Conservation (phyloP, 2,888 invertebrate genomes). For the Standfussiana lucernea region DNA sequence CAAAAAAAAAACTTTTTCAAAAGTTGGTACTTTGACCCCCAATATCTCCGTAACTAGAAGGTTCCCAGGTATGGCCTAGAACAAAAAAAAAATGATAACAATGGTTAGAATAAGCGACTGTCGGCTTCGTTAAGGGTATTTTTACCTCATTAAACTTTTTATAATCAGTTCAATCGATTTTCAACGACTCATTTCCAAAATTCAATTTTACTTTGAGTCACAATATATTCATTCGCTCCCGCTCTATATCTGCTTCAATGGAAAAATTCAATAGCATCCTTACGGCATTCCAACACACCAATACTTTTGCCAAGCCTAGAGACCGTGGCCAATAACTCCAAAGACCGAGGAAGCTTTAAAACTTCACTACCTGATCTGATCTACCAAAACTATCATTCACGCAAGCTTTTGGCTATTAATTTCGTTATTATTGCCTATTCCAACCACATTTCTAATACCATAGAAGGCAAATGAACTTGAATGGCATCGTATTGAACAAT, state of each 20-base stretch:
- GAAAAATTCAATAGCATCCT: not conserved
- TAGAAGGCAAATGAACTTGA: slow-evolving; percentile 46
- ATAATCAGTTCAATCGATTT: not conserved
- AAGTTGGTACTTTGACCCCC: no score
- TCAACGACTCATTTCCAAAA: not conserved
- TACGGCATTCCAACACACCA: not conserved
- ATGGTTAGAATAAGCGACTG: no score
- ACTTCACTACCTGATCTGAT: not conserved
- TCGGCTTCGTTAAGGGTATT: no score
- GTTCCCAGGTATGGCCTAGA: no score
- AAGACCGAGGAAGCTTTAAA: slow-evolving; percentile 1
- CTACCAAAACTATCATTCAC: not conserved
- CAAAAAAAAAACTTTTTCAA: no score
- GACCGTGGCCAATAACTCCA: not conserved
- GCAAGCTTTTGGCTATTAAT: not conserved
- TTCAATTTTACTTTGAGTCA: not conserved
- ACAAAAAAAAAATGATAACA: no score
- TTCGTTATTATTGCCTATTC: not conserved
- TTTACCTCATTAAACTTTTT: no score
- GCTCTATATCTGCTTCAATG: not conserved
- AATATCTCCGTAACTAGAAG: no score
- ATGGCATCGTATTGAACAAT: slow-evolving; percentile 10
- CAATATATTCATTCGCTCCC: not conserved
- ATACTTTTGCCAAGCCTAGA: not conserved
- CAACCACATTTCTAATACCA: slow-evolving; percentile 7